A percentile compares a stretch with the other conserved stretches of the same genome.
These are phyloP conservation scores for Drosophila orosa DNA, from an alignment of 1,140 invertebrate genomes.

Conservation along the genomic window DNA sequence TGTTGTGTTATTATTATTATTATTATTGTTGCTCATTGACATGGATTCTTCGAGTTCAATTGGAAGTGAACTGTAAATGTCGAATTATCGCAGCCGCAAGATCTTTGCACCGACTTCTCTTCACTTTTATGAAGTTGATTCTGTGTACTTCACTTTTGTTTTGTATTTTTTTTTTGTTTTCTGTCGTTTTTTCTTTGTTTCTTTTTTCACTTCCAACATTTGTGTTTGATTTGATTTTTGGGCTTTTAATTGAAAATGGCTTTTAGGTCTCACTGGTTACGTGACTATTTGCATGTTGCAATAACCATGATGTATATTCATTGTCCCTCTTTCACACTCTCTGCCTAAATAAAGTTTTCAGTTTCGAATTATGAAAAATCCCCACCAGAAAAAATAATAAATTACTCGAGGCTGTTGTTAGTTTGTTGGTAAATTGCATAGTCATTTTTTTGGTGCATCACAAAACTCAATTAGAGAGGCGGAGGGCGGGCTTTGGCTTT, in stretches of 20 bases:
- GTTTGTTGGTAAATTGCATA: conserved; percentile 35
- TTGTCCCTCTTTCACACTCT: conserved; percentile 8
- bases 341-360: conserved; percentile 17
- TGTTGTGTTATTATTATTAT: conserved; percentile 13
- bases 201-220: neutral
- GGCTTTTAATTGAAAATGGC: conserved; percentile 28
- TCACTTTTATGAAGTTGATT: conserved; percentile 12
- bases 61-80: conserved; percentile 45
- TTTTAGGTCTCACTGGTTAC: conserved; percentile 14
- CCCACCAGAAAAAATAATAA: conserved; percentile 3
- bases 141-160: conserved; percentile 1
- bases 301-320: conserved; percentile 7
- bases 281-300: conserved; percentile 51
- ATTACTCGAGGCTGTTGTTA: conserved; percentile 24
- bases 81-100: conserved; percentile 33
- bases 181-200: neutral
- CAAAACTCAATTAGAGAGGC: conserved; percentile 43
- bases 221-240: conserved; percentile 16
- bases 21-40: conserved; percentile 39
- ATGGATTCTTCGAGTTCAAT: conserved; percentile 47
- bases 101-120: conserved; percentile 42
- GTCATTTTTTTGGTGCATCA: conserved; percentile 41
- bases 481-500: conserved; percentile 1
- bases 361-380: conserved; percentile 29
- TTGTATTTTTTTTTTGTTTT: neutral